Percentiles rank a stretch among this genome's conserved stretches.
Conservation (phyloP, 1,140 invertebrate genomes). For the Drosophila neocordata region DNA sequence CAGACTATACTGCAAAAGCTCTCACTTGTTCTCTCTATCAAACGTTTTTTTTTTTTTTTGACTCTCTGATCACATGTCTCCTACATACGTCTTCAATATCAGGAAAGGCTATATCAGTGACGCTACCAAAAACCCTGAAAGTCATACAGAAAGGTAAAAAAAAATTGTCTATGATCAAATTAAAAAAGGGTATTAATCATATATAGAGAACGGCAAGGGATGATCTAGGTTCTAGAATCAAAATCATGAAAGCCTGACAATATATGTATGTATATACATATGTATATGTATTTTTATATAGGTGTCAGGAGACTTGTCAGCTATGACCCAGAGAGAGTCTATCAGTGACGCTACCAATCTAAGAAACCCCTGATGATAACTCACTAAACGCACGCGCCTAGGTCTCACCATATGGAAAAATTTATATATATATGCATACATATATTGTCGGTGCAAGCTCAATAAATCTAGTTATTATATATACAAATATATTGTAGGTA, state of each 20-base stretch:
- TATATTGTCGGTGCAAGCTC: neutral
- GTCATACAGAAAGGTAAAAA: neutral
- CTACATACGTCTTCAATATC: slow-evolving; percentile 3
- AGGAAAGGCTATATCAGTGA: neutral
- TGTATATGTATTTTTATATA: no score
- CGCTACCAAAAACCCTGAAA: neutral
- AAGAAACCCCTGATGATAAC: neutral
- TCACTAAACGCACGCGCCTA: neutral
- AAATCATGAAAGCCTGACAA: no score
- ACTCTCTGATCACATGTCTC: slow-evolving; percentile 64
- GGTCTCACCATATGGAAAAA: slow-evolving; percentile 5
- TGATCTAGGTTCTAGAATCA: no score
- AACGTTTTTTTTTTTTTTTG: slow-evolving; percentile 14
- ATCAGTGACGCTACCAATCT: neutral
- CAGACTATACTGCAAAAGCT: slow-evolving; percentile 24
- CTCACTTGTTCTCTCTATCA: neutral
- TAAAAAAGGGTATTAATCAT: no score
- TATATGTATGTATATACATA: no score
- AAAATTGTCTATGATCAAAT: neutral
- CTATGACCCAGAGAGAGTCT: no score
- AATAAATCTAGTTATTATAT: no score
- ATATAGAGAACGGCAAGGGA: no score
- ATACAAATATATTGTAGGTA: no score
- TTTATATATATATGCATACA: no score
- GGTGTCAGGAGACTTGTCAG: no score